Conservation (phyloP, 2,113 vertebrate species). For the Mola mola region DNA sequence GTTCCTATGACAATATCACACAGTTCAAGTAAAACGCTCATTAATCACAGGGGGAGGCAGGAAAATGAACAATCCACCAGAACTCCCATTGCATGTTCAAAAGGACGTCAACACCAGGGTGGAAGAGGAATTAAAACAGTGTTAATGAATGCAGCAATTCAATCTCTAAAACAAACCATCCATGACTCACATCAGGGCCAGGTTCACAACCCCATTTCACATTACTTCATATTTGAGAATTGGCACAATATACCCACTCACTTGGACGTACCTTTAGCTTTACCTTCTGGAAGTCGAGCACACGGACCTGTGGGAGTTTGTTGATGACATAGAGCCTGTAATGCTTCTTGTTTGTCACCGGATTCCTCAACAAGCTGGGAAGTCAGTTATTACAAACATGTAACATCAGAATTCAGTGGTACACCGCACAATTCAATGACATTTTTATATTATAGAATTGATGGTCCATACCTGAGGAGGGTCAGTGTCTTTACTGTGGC, state of each 20-base stretch:
- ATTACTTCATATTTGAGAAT: background rate
- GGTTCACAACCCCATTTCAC: background rate
- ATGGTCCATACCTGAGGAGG: slow-evolving; percentile 87
- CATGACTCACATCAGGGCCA: background rate
- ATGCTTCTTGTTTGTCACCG: slow-evolving; percentile 98
- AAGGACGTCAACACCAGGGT: background rate
- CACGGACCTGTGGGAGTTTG: slow-evolving; percentile 95
- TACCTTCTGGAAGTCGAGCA: slow-evolving; percentile 98
- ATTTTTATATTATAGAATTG: background rate
- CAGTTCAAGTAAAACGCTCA: too few species aligned
- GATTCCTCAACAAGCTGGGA: slow-evolving; percentile 92
- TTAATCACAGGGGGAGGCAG: background rate
- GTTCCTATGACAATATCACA: slow-evolving; percentile 95
- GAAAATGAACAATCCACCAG: background rate
- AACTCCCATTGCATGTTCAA: background rate
- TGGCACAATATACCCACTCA: background rate
- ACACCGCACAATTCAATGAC: background rate
- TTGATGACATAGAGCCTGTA: slow-evolving; percentile 96
- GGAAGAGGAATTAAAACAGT: background rate
- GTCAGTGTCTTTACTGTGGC: slow-evolving; percentile 89
- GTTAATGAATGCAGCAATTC: background rate
- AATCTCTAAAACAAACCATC: background rate
- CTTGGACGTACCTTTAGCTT: slow-evolving; percentile 88
- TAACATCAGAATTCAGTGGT: background rate
- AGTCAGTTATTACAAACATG: background rate